phyloP scores from a whole-genome alignment of 2,888 invertebrate genomes.

The Marasmarcha lunaedactyla region DNA sequence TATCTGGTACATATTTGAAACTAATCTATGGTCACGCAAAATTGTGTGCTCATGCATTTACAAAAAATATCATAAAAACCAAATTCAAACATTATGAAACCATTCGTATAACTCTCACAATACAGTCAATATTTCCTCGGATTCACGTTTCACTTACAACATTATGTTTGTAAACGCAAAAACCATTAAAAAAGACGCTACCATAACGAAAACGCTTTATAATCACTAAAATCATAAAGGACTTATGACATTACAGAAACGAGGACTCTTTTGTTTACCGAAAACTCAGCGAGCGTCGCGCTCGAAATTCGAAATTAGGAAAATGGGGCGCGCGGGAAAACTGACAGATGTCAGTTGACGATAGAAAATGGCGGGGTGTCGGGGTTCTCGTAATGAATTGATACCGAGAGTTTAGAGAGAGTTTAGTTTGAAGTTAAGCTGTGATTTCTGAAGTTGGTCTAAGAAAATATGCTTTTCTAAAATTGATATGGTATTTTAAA shows the following conservation, averaged over 20 bases:
- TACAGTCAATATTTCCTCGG: background rate
- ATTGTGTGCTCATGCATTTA: conserved; percentile 13
- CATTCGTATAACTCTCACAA: no score
- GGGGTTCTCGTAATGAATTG: conserved; percentile 7
- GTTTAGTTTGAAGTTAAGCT: no score
- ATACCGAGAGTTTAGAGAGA: conserved; percentile 8
- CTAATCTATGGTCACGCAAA: conserved; percentile 21
- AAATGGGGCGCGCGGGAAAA: conserved; percentile 35
- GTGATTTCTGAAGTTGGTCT: no score
- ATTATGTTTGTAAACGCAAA: conserved; percentile 3
- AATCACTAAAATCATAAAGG: conserved; percentile 9
- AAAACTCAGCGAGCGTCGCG: conserved; percentile 17
- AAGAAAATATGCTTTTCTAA: no score
- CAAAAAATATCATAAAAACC: background rate
- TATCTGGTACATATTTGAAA: conserved; percentile 17
- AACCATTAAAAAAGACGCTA: background rate
- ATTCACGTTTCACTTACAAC: background rate
- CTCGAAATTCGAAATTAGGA: conserved; percentile 15
- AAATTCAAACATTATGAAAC: conserved; percentile 4
- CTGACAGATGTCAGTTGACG: conserved; percentile 36
- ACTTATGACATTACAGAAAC: conserved; percentile 16
- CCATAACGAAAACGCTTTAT: no score
- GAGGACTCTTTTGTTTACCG: conserved; percentile 16
- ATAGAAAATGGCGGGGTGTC: conserved; percentile 12
- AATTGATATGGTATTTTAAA: no score